These are phyloP conservation scores for Balaeniceps rex DNA, from an alignment of 2,113 vertebrate species.

Conservation along the genomic window DNA sequence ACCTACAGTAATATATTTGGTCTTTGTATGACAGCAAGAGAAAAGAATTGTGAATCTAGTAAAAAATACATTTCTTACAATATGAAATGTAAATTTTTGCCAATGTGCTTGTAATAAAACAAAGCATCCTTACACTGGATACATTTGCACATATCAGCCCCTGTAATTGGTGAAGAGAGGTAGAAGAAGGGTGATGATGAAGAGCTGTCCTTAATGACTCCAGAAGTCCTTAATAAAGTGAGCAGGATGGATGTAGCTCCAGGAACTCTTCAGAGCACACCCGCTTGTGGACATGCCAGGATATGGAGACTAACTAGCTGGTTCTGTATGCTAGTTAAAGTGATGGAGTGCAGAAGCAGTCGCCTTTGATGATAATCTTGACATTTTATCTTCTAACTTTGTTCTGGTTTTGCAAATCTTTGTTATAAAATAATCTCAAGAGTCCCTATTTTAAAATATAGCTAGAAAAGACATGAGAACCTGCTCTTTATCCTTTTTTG, in stretches of 20 bases:
- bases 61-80: not conserved
- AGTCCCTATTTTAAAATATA: not conserved
- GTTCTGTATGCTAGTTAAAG: not conserved
- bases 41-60: not conserved
- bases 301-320: not conserved
- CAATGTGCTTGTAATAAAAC: not conserved
- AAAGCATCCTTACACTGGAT: not conserved
- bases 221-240: not conserved
- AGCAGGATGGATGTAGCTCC: not conserved
- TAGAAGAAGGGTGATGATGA: not conserved
- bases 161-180: not conserved
- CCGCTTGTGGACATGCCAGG: not conserved
- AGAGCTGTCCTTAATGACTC: not conserved
- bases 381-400: not conserved
- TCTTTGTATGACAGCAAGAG: not conserved
- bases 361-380: not conserved
- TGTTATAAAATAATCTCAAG: not conserved
- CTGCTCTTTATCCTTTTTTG: not conserved
- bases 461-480: not conserved
- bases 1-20: not conserved
- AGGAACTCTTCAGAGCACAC: not conserved
- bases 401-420: not conserved
- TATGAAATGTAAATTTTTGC: not conserved
- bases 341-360: not conserved
- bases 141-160: not conserved